Evolutionary conservation across 2,888 invertebrate species (phyloP), one percentile per base, ranked within the genome.

Genomic region (Exephanes ischioxanthus): DNA sequence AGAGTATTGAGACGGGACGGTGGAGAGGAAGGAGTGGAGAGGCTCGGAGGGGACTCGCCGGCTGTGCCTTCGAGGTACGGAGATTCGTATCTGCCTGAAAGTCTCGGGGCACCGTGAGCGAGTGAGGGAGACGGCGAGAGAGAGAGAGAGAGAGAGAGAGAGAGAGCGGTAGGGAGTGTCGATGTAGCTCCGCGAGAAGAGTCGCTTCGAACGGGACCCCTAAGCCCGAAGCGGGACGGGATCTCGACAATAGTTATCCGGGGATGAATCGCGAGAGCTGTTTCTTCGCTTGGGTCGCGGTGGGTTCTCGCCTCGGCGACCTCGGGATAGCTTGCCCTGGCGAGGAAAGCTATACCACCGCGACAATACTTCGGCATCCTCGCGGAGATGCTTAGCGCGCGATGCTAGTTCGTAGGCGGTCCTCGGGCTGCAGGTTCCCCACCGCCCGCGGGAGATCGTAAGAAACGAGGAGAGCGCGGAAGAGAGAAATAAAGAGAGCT

Each of bases 131-230:
- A 16, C 14, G 45, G 16, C 0, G 14, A 5, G 14, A 2, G 45
- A n/a, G n/a, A n/a, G 45, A 16, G 16, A 2, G 14, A 3, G 45
- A 48, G 16, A 41, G 45, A 1, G 45, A 45, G 45, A 16, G 16
- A 2, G 14, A 3, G 45, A 48, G 16, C 45, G 45, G 45, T 48
- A 14, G 71, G 48, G 61, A 70, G 68, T 72, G 55, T 70, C 77
- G 71, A 83, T 80, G 80, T 63, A 66, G 70, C 37, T 75, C 83
- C 72, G 77, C 80, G 83, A 83, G 83, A 83, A 68, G 86, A 80
- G 68, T 72, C 87, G 90, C 90, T 89, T 90, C 89, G 88, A 93
- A 93, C 93, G 93, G 93, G 93, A 93, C 93, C 93, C 92, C 87
- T 80, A 83, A 84, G 89, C 89, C 88, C 90, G 91, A 88, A 93